Evolutionary conservation across 2,113 vertebrate genomes (phyloP), one percentile per base, ranked within the genome.

Genomic region (Lepidiolamprologus cunningtoni): DNA sequence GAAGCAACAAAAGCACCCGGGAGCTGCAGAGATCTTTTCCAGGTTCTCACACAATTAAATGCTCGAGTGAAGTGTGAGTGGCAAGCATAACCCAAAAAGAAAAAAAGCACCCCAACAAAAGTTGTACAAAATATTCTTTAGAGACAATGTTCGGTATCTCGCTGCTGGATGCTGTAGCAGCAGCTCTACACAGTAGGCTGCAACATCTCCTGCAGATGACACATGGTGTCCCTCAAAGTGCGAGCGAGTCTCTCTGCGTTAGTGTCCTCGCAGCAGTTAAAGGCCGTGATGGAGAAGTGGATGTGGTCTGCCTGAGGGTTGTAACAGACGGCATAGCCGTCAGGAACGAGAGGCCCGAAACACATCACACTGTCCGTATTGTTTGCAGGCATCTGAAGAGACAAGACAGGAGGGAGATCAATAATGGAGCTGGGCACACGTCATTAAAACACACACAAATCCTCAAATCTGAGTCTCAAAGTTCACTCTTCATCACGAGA

Each of bases 251-350:
- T 96, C 73, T 96, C 95, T 2, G 97, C 97, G 4, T 97, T 94
- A 0, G 97, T 97, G 84, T 97, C 97, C 82, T 97, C 96, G 31
- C 97, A 97, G 93, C 97, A 97, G 93, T 97, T 97, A 93, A 97
- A 97, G 81, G 97, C 97, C 0, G 95, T 97, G 66, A 98, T 87
- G 54, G 96, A 96, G 58, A 97, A 97, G 91, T 97, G 97, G 85
- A 97, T 89, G 61, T 96, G 96, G 90, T 96, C 94, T 0, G 92
- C 92, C 88, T 96, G 96, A 3, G 97, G 97, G 92, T 97, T 97
- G 95, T 97, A 97, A 90, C 97, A 98, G 28, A 97, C 94, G 7
- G 96, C 97, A 9, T 98, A 98, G 11, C 97, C 97, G 2, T 98
- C 97, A 0, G 97, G 97, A 52, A 97, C 97, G 4, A 97, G 95